Conservation (phyloP, 2,888 invertebrate species). For the Vanessa cardui region DNA sequence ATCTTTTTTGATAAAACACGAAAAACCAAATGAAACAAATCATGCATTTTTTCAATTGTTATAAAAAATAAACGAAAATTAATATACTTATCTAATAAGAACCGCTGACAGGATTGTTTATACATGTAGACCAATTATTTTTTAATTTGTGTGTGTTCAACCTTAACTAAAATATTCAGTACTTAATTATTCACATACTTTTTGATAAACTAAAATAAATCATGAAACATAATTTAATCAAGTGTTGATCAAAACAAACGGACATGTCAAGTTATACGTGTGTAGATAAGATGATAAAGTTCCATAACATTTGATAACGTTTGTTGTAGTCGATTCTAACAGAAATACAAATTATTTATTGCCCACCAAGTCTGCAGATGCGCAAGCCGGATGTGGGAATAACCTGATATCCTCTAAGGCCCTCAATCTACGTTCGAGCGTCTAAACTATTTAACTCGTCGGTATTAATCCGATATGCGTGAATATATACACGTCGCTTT, state of each 20-base stretch:
- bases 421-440: slow-evolving; percentile 20
- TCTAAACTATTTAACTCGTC: slow-evolving; percentile 27
- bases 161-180: too few species aligned
- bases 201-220: too few species aligned
- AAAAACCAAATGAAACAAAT: too few species aligned
- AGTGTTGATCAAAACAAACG: background rate
- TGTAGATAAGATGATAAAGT: background rate
- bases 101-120: too few species aligned
- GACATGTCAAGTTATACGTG: background rate
- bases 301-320: background rate
- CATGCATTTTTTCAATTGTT: too few species aligned
- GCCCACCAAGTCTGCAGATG: slow-evolving; percentile 15
- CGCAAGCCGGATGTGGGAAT: slow-evolving; percentile 31
- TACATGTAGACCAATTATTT: too few species aligned
- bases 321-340: slow-evolving; percentile 21
- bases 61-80: too few species aligned
- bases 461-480: slow-evolving; percentile 11
- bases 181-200: too few species aligned
- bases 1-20: too few species aligned
- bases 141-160: too few species aligned
- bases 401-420: slow-evolving; percentile 31
- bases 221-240: background rate
- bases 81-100: too few species aligned
- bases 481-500: background rate
- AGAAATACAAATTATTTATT: slow-evolving; percentile 28